A percentile compares a stretch with the other conserved stretches of the same genome.
Evolutionary conservation across 1,140 invertebrate species (phyloP).

Genomic region (Aporrectodea caliginosa): DNA sequence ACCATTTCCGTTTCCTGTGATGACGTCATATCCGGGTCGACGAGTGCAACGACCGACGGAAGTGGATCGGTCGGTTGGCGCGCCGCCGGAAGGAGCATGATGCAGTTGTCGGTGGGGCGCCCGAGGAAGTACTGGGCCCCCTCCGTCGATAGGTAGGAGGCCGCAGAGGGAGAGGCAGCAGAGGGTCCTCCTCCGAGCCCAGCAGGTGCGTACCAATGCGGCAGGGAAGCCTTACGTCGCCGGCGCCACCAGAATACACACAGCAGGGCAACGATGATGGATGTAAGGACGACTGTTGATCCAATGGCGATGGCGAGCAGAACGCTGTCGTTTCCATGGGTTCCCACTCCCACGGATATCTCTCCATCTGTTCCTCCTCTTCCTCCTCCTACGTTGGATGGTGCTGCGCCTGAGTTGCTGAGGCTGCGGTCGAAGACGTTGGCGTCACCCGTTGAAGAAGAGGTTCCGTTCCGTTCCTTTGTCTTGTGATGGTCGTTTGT

Average conservation of each 20-base stretch:
- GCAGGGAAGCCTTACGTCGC: background rate
- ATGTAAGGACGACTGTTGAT: background rate
- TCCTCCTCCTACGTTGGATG: too few species aligned
- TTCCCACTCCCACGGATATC: background rate
- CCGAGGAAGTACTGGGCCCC: background rate
- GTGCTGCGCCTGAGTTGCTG: too few species aligned
- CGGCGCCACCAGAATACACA: background rate
- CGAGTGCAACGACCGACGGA: background rate
- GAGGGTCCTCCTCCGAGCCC: background rate
- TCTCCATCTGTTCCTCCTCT: too few species aligned
- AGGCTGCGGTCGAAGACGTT: background rate
- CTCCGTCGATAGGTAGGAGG: background rate
- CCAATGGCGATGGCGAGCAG: background rate
- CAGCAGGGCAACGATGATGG: background rate
- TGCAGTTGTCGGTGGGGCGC: background rate
- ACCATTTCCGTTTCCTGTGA: background rate
- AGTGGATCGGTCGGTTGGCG: background rate
- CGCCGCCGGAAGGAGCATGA: background rate
- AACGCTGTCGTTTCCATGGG: background rate
- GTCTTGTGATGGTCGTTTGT: background rate
- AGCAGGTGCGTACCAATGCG: background rate
- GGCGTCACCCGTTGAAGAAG: background rate
- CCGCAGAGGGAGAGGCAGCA: background rate
- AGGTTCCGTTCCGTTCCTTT: background rate
- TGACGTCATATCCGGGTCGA: slow-evolving; percentile 1